phyloP scores from a whole-genome alignment of 2,888 invertebrate species.

The Raillietiella orientalis region DNA sequence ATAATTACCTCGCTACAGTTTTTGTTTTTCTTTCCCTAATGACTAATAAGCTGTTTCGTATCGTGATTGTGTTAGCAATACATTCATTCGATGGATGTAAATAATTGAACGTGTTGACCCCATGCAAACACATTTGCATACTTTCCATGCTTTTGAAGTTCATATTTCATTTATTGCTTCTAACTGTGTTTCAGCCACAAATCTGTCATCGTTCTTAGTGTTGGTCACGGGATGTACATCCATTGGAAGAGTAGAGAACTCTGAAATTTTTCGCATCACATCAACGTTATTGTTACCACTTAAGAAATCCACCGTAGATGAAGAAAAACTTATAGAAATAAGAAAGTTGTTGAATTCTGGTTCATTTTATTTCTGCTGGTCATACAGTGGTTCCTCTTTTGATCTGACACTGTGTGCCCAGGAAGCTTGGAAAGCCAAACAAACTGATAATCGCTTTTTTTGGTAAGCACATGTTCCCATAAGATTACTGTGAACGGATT shows the following conservation, averaged over 20 bases:
- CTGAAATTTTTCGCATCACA: conserved; percentile 78
- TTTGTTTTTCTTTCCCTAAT: no score
- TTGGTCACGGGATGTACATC: conserved; percentile 86
- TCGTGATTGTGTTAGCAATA: no score
- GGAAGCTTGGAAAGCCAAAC: conserved; percentile 37
- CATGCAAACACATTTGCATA: no score
- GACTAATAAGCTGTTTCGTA: no score
- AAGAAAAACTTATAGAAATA: conserved; percentile 14
- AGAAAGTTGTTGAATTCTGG: conserved; percentile 86
- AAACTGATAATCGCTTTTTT: conserved; percentile 81
- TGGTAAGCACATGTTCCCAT: conserved; percentile 36
- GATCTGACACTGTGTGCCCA: conserved; percentile 87
- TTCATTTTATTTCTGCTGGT: conserved; percentile 88
- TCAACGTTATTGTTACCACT: conserved; percentile 68
- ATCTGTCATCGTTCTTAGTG: conserved; percentile 53
- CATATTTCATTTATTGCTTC: no score
- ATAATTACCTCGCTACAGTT: no score
- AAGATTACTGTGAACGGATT: no score
- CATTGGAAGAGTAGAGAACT: conserved; percentile 74
- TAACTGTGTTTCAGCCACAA: conserved; percentile 32
- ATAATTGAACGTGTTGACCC: background rate
- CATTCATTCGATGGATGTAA: conserved; percentile 1
- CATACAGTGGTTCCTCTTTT: conserved; percentile 22
- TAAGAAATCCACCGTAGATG: conserved; percentile 12
- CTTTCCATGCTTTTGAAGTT: no score